phyloP scores from a whole-genome alignment of 92 coral and sea anemone species.

The Phenganax stokvisi region DNA sequence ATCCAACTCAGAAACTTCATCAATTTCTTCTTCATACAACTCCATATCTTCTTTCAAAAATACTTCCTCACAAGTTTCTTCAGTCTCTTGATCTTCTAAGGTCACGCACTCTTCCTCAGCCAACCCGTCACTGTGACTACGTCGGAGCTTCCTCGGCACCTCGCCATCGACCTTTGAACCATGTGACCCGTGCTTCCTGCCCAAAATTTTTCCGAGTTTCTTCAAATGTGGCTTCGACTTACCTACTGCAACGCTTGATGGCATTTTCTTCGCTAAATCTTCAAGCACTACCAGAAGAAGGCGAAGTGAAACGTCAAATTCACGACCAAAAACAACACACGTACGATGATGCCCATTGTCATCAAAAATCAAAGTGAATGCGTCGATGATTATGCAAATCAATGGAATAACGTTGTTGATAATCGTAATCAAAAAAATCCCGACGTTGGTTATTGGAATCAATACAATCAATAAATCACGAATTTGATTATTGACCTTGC shows the following conservation, averaged over 20 bases:
- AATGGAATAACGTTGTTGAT: background rate
- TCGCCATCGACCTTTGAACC: constrained; percentile 16
- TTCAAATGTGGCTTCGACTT: constrained; percentile 24
- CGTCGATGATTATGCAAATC: background rate
- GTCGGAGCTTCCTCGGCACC: constrained; percentile 9
- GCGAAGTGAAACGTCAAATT: background rate
- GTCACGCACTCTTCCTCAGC: background rate
- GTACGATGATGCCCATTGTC: background rate
- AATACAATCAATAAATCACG: constrained; percentile 5
- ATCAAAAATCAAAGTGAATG: constrained; percentile 19
- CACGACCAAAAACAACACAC: background rate
- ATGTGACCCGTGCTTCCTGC: background rate
- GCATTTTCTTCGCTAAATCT: constrained; percentile 20
- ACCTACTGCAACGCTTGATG: background rate
- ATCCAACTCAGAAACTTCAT: background rate
- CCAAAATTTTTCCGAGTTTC: constrained; percentile 25
- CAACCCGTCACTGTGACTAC: background rate
- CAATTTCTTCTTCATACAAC: background rate
- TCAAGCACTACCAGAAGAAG: constrained; percentile 31
- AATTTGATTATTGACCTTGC: background rate
- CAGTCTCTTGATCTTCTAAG: background rate
- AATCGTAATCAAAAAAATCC: background rate
- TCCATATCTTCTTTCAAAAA: background rate
- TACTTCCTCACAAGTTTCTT: background rate
- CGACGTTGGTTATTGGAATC: background rate